These are phyloP conservation scores for Agapornis roseicollis DNA, from an alignment of 2,113 vertebrate genomes.

Conservation along the genomic window DNA sequence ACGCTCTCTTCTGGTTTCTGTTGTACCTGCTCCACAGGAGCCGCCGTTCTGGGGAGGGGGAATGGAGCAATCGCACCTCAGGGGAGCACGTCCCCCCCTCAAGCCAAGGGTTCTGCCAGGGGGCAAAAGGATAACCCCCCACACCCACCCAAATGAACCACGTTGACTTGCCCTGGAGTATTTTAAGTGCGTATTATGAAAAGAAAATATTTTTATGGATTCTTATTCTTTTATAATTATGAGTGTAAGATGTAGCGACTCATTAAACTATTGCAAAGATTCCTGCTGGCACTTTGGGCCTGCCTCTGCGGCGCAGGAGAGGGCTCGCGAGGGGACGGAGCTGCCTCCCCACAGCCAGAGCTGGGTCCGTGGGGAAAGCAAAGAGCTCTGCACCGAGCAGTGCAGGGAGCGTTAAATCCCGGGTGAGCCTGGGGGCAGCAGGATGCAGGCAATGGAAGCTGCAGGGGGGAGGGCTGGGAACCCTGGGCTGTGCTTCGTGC, in stretches of 20 bases:
- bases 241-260: constrained; percentile 82
- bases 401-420: constrained; percentile 19
- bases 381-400: neutral
- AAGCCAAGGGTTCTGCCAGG: constrained; percentile 59
- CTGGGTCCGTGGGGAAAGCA: neutral
- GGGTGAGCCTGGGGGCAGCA: neutral
- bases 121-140: neutral
- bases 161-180: constrained; percentile 76
- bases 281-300: neutral
- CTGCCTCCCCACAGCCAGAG: neutral
- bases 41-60: constrained; percentile 31
- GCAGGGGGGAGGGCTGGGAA: neutral
- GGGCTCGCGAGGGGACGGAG: neutral
- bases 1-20: constrained; percentile 35
- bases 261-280: constrained; percentile 80
- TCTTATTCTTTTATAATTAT: constrained; percentile 93
- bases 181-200: constrained; percentile 93
- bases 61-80: constrained; percentile 57
- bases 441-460: neutral
- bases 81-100: constrained; percentile 42
- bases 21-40: constrained; percentile 42
- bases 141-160: constrained; percentile 56
- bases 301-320: neutral
- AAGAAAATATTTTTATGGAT: constrained; percentile 98
- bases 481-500: accelerated